A percentile compares a stretch with the other conserved stretches of the same genome.
phyloP scores from a whole-genome alignment of 2,113 vertebrate genomes.

The Falco punctatus region DNA sequence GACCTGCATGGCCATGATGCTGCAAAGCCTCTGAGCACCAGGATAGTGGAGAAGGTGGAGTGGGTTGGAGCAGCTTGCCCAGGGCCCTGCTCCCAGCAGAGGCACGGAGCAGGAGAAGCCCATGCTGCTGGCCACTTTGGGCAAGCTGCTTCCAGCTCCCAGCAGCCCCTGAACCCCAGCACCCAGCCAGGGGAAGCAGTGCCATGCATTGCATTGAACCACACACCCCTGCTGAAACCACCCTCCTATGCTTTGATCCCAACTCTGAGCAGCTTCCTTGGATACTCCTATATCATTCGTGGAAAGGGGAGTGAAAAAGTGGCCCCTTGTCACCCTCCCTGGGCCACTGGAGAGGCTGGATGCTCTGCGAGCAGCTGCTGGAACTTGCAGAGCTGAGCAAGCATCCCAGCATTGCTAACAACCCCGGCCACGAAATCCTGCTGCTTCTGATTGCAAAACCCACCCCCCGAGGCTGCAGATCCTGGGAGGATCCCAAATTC shows the following conservation, averaged over 20 bases:
- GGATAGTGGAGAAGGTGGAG: background rate
- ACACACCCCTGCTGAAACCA: too few species aligned
- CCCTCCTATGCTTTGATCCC: background rate
- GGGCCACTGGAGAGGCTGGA: background rate
- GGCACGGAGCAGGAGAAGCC: background rate
- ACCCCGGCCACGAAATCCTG: background rate
- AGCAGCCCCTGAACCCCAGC: background rate
- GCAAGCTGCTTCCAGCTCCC: background rate
- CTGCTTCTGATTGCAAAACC: background rate
- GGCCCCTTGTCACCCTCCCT: background rate
- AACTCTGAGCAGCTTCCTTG: background rate
- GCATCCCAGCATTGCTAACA: background rate
- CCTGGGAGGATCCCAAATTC: background rate
- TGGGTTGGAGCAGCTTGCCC: background rate
- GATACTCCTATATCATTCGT: background rate
- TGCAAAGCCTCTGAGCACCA: background rate
- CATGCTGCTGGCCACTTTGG: background rate
- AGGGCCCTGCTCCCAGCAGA: background rate
- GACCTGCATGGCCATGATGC: background rate
- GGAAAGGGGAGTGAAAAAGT: background rate
- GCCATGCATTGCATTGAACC: too few species aligned
- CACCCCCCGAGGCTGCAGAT: background rate
- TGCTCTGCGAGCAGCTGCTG: background rate
- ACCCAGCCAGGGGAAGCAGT: too few species aligned
- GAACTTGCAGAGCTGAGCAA: background rate